These are phyloP conservation scores for Onchidella celtica DNA, from an alignment of 2,888 invertebrate species.

Conservation along the genomic window DNA sequence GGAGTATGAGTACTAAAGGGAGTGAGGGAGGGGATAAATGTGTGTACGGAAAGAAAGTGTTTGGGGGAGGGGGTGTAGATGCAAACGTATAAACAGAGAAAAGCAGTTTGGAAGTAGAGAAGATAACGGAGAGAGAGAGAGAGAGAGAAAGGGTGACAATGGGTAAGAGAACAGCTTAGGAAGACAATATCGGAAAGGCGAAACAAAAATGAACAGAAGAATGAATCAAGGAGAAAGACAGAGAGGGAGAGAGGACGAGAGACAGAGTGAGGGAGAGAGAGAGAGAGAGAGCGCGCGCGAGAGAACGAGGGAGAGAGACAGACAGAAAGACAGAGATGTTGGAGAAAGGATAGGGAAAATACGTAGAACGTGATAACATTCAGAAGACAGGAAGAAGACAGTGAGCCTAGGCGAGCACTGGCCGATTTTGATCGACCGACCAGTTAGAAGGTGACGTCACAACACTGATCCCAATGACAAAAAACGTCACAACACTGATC, in stretches of 20 bases:
- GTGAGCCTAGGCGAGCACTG: too few relatives aligned
- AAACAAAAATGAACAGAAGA: background rate
- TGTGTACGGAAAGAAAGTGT: too few relatives aligned
- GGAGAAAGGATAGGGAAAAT: background rate
- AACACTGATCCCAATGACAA: too few relatives aligned
- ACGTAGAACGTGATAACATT: background rate
- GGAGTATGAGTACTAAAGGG: too few relatives aligned
- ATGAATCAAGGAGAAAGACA: conserved; percentile 13
- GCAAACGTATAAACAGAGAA: background rate
- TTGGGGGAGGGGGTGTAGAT: too few relatives aligned
- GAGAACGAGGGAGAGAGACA: conserved; percentile 15
- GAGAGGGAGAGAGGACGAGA: conserved; percentile 30
- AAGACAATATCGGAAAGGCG: background rate
- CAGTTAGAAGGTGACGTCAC: too few relatives aligned
- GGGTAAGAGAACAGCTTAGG: background rate
- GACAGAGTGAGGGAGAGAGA: conserved; percentile 33
- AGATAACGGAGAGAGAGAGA: conserved; percentile 19
- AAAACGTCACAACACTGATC: too few relatives aligned
- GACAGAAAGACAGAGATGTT: conserved; percentile 24
- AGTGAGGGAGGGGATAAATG: too few relatives aligned
- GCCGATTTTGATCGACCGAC: too few relatives aligned
- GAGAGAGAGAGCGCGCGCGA: conserved; percentile 17
- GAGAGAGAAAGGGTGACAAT: conserved; percentile 30
- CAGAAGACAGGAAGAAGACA: conserved; percentile 19
- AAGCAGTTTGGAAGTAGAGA: conserved; percentile 18